These are phyloP conservation scores for Harmothoe impar DNA, from an alignment of 2,888 invertebrate species.

Conservation along the genomic window DNA sequence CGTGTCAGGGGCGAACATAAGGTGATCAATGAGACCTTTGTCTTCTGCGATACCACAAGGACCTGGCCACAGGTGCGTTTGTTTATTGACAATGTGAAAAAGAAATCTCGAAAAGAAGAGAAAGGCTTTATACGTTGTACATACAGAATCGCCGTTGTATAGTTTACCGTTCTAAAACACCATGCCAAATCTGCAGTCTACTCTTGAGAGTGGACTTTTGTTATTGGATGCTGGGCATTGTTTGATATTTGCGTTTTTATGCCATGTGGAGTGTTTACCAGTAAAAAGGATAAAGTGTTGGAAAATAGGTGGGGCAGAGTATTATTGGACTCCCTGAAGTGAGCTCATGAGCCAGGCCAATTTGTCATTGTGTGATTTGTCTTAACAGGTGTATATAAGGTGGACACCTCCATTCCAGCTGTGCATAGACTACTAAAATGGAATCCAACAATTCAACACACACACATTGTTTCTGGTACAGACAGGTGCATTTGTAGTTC, in stretches of 20 bases:
- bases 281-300: neutral
- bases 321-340: no score
- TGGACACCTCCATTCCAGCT: neutral
- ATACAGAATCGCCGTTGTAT: neutral
- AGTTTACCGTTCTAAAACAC: slow-evolving; percentile 1
- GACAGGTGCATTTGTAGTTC: neutral
- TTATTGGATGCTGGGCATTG: neutral
- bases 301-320: neutral
- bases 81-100: neutral
- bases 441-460: neutral
- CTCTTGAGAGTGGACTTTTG: neutral
- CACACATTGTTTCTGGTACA: neutral
- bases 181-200: neutral
- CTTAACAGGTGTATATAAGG: neutral
- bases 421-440: neutral
- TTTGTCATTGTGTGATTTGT: slow-evolving; percentile 16
- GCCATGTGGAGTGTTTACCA: neutral
- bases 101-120: neutral
- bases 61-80: neutral
- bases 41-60: neutral
- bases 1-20: neutral
- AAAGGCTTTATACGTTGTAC: neutral
- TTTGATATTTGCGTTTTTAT: slow-evolving; percentile 23
- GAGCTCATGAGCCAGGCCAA: neutral
- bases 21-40: slow-evolving; percentile 33